Evolutionary conservation across 2,888 invertebrate species (phyloP).

Genomic region (Carabus problematicus): DNA sequence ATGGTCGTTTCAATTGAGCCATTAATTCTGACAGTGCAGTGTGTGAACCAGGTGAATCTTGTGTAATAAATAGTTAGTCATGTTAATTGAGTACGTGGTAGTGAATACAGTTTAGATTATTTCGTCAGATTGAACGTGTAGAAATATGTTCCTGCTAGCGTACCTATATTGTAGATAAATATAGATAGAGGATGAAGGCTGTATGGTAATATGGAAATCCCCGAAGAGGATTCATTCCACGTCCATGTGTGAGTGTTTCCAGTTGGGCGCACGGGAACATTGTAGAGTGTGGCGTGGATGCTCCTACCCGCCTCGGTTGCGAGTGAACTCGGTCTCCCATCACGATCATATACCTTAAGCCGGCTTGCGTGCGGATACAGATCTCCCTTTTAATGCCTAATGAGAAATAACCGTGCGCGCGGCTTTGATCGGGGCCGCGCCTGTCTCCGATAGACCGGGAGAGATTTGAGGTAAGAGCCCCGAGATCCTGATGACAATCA

Average conservation of each 20-base stretch:
- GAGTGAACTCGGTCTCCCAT: constrained; percentile 1
- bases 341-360: constrained; percentile 39
- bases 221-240: constrained; percentile 16
- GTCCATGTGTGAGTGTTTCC: constrained; percentile 30
- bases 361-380: constrained; percentile 40
- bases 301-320: not conserved
- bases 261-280: constrained; percentile 25
- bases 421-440: constrained; percentile 34
- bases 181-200: not conserved
- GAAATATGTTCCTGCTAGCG: not conserved
- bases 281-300: constrained; percentile 3
- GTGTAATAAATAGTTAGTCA: constrained; percentile 9
- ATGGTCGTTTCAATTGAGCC: too few species aligned
- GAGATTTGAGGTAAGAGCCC: constrained; percentile 43
- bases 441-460: constrained; percentile 39
- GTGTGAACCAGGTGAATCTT: constrained; percentile 1
- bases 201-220: constrained; percentile 30
- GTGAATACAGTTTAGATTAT: constrained; percentile 33
- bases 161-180: not conserved
- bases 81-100: constrained; percentile 30
- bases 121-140: constrained; percentile 24
- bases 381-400: constrained; percentile 43
- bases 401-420: constrained; percentile 42
- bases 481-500: constrained; percentile 43
- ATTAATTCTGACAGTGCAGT: too few species aligned